phyloP scores from a whole-genome alignment of 2,888 invertebrate genomes.

The Auanema sp. region DNA sequence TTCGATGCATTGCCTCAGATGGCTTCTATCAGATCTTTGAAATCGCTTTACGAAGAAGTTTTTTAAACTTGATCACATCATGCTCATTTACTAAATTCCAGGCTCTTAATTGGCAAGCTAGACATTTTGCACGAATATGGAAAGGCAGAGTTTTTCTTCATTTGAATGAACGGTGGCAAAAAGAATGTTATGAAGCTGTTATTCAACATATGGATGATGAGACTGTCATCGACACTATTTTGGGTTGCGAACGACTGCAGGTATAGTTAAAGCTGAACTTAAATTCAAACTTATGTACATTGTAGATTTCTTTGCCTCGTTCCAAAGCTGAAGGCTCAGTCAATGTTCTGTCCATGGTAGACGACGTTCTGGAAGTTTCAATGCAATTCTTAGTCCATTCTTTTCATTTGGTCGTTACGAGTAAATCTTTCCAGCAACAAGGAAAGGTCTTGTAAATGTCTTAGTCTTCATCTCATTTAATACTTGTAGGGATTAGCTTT shows the following conservation, averaged over 20 bases:
- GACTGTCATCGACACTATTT: conserved; percentile 80
- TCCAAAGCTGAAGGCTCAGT: conserved; percentile 74
- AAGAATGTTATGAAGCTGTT: conserved; percentile 57
- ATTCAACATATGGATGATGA: conserved; percentile 70
- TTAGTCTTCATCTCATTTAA: not conserved
- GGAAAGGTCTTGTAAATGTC: conserved; percentile 67
- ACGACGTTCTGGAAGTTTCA: conserved; percentile 79
- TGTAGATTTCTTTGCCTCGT: conserved; percentile 44
- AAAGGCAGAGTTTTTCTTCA: conserved; percentile 85
- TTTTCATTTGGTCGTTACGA: conserved; percentile 77
- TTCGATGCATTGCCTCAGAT: conserved; percentile 84
- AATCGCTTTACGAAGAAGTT: conserved; percentile 52
- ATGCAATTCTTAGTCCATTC: conserved; percentile 80
- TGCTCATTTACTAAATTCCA: conserved; percentile 4
- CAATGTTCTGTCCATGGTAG: conserved; percentile 80
- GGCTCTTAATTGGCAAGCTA: conserved; percentile 55
- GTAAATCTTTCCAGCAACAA: conserved; percentile 73
- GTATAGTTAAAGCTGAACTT: conserved; percentile 65
- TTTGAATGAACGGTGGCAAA: conserved; percentile 75
- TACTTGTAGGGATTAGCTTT: conserved; percentile 74
- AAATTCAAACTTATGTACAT: conserved; percentile 6
- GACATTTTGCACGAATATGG: conserved; percentile 86
- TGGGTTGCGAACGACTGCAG: conserved; percentile 81
- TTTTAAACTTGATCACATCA: not conserved
- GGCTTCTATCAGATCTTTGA: conserved; percentile 67